Base-by-base conservation (phyloP, 2,888 invertebrate species). In the Drosophila rubida region DNA sequence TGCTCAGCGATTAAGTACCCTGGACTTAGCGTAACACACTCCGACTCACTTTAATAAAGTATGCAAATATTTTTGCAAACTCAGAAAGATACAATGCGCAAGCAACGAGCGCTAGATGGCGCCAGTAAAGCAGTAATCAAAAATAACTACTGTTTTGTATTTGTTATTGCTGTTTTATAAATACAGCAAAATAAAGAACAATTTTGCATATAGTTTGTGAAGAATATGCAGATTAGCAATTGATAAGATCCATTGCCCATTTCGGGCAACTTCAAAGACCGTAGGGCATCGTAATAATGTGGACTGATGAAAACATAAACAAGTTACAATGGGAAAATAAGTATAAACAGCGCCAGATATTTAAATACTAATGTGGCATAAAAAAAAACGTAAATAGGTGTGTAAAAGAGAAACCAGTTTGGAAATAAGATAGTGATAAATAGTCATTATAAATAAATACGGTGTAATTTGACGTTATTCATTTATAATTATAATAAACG, bases 311-410 rank as follows among this genome's bases (percentile, higher is more conserved):
- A 58, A 58, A 32, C 54, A 64, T 32, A 49, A 73, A 68, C 78
- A 60, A 64, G 50, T 50, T 54, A 73, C 60, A 74, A 22, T 78
- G 60, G 37, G n/a, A 30, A 9, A 4, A 51, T 16, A n/a, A 16
- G 23, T 27, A 45, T 16, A 67, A 58, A 37, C 7, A 32, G 32
- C 13, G 14, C 0, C 11, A 13, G 5, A n/a, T 22, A 49, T 54
- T 61, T 44, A 5, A 49, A 46, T 51, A 39, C 19, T 16, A 49
- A 49, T 4, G 22, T 7, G 22, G 16, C 45, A 16, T 25, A 9
- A 0, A 27, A 53, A 27, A n/a, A 13, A 32, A 51, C 42, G 16
- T 11, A 35, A 45, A 48, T 32, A 45, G 25, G 16, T 25, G 14
- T 58, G 25, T 42, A 7, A 35, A 41, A 41, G 5, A 23, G 23